These are phyloP conservation scores for Scaptomyza reducta DNA, from an alignment of 2,888 invertebrate genomes.

Conservation along the genomic window DNA sequence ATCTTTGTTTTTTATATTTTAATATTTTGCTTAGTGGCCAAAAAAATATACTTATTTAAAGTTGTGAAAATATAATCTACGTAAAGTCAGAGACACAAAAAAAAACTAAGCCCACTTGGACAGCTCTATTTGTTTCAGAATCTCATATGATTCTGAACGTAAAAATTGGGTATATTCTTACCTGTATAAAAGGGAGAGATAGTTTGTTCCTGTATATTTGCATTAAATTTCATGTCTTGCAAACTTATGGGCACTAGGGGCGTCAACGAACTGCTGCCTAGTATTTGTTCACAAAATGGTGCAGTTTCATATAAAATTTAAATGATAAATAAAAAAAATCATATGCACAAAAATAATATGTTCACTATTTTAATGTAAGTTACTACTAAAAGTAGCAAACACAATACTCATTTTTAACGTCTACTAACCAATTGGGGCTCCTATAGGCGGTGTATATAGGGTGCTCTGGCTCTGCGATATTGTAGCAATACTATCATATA, in stretches of 20 bases:
- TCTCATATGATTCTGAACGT: not conserved
- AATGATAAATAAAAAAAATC: conserved; percentile 27
- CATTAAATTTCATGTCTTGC: conserved; percentile 90
- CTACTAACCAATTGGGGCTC: conserved; percentile 88
- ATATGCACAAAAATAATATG: conserved; percentile 22
- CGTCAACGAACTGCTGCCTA: conserved; percentile 88
- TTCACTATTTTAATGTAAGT: not conserved
- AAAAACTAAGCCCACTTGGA: not conserved
- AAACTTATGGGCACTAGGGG: conserved; percentile 90
- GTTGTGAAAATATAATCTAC: not conserved
- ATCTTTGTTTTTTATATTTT: too few relatives aligned
- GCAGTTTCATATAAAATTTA: conserved; percentile 25
- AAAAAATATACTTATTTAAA: not conserved
- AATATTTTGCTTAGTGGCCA: not conserved
- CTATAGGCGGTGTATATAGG: conserved; percentile 92
- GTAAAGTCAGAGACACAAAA: not conserved
- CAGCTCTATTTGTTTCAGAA: not conserved
- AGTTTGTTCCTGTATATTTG: conserved; percentile 87
- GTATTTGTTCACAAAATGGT: conserved; percentile 18
- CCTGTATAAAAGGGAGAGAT: conserved; percentile 90
- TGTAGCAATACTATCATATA: conserved; percentile 89
- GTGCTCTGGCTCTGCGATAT: conserved; percentile 90
- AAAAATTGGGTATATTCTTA: conserved; percentile 82
- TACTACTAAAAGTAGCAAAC: not conserved
- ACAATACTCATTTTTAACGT: not conserved